phyloP scores from a whole-genome alignment of 2,888 invertebrate species.

The Cephalotes varians region DNA sequence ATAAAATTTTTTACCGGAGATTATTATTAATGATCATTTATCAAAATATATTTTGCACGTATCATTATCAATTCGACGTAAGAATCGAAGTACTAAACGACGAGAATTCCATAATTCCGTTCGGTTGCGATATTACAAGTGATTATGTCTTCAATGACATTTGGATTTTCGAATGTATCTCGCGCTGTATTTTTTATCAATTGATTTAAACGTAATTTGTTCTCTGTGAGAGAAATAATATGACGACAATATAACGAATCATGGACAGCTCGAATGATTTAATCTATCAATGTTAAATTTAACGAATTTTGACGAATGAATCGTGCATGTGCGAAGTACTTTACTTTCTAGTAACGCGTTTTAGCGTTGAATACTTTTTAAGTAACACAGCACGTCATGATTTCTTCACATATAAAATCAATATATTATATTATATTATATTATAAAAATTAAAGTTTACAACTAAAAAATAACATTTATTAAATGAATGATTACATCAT shows the following conservation, averaged over 20 bases:
- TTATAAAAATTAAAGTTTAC: too few relatives aligned
- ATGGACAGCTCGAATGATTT: background rate
- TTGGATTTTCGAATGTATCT: background rate
- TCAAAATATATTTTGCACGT: background rate
- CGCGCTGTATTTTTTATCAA: background rate
- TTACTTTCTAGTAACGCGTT: too few relatives aligned
- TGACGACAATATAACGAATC: background rate
- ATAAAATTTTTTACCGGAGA: too few relatives aligned
- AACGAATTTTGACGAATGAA: too few relatives aligned
- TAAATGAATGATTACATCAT: too few relatives aligned
- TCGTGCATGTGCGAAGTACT: too few relatives aligned
- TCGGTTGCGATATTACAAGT: background rate
- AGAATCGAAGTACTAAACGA: background rate
- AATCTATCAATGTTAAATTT: too few relatives aligned
- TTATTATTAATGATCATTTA: background rate
- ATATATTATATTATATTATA: too few relatives aligned
- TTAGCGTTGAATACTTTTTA: too few relatives aligned
- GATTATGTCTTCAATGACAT: background rate
- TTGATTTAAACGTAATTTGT: background rate
- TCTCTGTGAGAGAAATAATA: background rate
- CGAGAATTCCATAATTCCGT: background rate
- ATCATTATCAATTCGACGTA: background rate
- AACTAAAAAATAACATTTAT: too few relatives aligned
- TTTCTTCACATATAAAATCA: too few relatives aligned
- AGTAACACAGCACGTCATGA: too few relatives aligned